Percentiles rank a stretch among this genome's conserved stretches.
Conservation (phyloP, 2,113 vertebrate genomes). For the Piprites chloris region DNA sequence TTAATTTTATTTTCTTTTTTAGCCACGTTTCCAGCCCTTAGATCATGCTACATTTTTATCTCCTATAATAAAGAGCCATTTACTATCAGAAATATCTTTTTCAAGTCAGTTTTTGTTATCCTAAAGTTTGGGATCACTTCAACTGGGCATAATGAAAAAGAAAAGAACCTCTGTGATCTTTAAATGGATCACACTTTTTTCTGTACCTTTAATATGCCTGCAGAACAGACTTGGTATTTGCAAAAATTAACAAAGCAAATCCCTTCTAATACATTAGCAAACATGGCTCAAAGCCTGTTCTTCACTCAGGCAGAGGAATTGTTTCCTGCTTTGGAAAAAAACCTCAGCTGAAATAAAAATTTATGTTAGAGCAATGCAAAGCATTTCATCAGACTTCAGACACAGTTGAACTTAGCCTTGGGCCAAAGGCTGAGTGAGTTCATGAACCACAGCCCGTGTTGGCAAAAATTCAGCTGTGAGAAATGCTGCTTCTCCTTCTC, state of each 20-base stretch:
- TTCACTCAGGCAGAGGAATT: background rate
- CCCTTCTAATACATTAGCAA: background rate
- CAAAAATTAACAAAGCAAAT: slow-evolving; percentile 39
- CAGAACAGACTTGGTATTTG: background rate
- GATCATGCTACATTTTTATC: background rate
- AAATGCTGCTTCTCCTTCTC: background rate
- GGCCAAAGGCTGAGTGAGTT: slow-evolving; percentile 7
- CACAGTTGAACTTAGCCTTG: slow-evolving; percentile 5
- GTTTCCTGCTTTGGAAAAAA: background rate
- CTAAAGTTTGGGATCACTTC: background rate
- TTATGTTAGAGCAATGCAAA: background rate
- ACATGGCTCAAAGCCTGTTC: background rate
- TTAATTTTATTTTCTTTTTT: background rate
- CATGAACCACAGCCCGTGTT: background rate
- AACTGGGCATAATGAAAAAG: background rate
- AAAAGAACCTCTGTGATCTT: background rate
- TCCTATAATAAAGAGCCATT: background rate
- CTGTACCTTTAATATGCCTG: background rate
- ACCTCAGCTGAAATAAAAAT: background rate
- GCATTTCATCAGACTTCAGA: slow-evolving; percentile 8
- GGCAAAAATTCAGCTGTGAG: background rate
- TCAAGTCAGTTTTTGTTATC: background rate
- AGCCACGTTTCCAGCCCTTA: background rate
- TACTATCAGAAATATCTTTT: background rate
- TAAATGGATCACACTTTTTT: background rate